phyloP scores from a whole-genome alignment of 2,888 invertebrate species.

The Netelia inedita region DNA sequence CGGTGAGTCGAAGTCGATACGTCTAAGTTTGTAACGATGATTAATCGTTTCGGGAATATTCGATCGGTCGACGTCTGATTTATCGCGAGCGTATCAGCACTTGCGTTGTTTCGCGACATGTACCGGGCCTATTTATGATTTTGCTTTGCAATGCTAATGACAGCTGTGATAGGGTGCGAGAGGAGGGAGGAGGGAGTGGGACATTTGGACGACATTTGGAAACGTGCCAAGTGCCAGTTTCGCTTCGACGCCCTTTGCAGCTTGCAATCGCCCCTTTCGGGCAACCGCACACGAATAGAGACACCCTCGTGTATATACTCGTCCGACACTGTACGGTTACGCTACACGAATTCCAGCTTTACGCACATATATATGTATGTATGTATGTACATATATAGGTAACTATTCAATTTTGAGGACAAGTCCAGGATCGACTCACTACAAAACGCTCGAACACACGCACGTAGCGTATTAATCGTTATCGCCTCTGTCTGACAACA shows the following conservation, averaged over 20 bases:
- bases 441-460: conserved; percentile 16
- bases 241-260: conserved; percentile 69
- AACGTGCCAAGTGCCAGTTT: conserved; percentile 74
- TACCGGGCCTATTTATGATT: conserved; percentile 71
- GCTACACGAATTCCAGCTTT: conserved; percentile 25
- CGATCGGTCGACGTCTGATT: neutral
- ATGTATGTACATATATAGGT: neutral
- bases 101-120: conserved; percentile 26
- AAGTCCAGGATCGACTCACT: conserved; percentile 30
- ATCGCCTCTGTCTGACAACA: conserved; percentile 20
- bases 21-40: neutral
- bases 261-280: conserved; percentile 73
- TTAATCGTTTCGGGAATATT: neutral
- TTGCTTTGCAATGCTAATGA: conserved; percentile 81
- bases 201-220: conserved; percentile 78
- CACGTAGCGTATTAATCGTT: conserved; percentile 21
- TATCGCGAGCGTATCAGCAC: neutral
- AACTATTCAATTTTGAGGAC: conserved; percentile 46
- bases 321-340: conserved; percentile 21
- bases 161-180: conserved; percentile 54
- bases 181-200: conserved; percentile 33
- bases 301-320: conserved; percentile 28
- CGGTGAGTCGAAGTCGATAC: too few relatives aligned
- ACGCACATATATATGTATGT: neutral
- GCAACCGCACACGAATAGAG: conserved; percentile 72